phyloP scores from a whole-genome alignment of 2,797 vertebrate genomes.

The Ceyx erithaca region DNA sequence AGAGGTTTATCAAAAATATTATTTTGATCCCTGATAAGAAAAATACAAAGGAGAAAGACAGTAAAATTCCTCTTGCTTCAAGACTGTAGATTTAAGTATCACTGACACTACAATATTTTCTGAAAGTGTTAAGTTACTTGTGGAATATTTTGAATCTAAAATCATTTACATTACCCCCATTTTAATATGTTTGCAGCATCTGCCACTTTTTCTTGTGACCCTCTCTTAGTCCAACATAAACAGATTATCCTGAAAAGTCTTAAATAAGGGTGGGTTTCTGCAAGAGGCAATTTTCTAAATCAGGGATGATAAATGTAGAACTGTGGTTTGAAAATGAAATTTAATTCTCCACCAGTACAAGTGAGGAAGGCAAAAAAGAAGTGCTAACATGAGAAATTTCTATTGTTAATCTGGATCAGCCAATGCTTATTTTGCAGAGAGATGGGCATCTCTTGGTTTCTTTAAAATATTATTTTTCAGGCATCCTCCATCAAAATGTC shows the following conservation, averaged over 20 bases:
- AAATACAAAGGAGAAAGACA: neutral
- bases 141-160: conserved; percentile 53
- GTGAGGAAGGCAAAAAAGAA: neutral
- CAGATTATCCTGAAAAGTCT: conserved; percentile 32
- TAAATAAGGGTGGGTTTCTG: conserved; percentile 40
- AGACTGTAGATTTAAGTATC: conserved; percentile 34
- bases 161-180: conserved; percentile 27
- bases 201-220: neutral
- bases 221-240: conserved; percentile 32
- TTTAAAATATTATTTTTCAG: neutral
- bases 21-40: conserved; percentile 25
- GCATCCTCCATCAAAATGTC: neutral
- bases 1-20: conserved; percentile 1
- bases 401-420: neutral
- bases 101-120: conserved; percentile 40
- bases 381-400: neutral
- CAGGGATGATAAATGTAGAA: conserved; percentile 55
- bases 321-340: neutral
- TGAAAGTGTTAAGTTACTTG: conserved; percentile 25
- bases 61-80: neutral
- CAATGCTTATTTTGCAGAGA: neutral
- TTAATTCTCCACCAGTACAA: conserved; percentile 29
- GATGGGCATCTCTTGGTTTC: neutral
- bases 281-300: conserved; percentile 56
- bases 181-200: conserved; percentile 27